phyloP scores from a whole-genome alignment of 1,140 invertebrate species.

The Bombus superbus region DNA sequence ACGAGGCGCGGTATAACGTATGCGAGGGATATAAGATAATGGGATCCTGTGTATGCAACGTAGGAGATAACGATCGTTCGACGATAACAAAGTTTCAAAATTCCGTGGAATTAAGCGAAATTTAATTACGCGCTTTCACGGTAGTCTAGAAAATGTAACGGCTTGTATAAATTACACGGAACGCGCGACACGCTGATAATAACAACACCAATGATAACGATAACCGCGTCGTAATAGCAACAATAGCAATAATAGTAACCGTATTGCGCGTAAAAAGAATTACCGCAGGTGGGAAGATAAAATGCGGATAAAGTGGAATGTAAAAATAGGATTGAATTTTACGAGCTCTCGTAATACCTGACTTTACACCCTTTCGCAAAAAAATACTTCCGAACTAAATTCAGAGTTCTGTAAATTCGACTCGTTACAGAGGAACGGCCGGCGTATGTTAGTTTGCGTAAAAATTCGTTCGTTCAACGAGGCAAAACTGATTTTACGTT shows the following conservation, averaged over 20 bases:
- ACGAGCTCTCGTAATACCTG: too few species aligned
- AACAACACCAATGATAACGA: too few species aligned
- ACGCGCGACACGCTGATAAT: too few species aligned
- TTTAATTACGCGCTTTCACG: background rate
- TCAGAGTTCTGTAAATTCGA: too few species aligned
- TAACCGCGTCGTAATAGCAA: too few species aligned
- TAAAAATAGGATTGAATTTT: background rate
- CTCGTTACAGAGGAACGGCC: too few species aligned
- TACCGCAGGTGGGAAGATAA: background rate
- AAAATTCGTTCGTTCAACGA: too few species aligned
- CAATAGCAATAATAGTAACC: too few species aligned
- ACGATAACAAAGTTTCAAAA: constrained; percentile 1
- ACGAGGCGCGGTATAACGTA: background rate
- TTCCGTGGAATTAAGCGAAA: background rate
- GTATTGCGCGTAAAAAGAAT: background rate
- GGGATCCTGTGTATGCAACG: background rate
- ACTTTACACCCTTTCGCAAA: too few species aligned
- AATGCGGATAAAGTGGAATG: background rate
- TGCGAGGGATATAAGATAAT: background rate
- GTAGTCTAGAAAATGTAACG: background rate
- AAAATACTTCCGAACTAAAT: too few species aligned
- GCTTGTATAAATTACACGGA: background rate
- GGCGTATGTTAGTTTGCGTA: too few species aligned
- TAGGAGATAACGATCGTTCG: background rate
- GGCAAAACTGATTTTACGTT: too few species aligned